Base-by-base conservation (phyloP, 64 coral and sea anemone species). In the Trachythela sp. region DNA sequence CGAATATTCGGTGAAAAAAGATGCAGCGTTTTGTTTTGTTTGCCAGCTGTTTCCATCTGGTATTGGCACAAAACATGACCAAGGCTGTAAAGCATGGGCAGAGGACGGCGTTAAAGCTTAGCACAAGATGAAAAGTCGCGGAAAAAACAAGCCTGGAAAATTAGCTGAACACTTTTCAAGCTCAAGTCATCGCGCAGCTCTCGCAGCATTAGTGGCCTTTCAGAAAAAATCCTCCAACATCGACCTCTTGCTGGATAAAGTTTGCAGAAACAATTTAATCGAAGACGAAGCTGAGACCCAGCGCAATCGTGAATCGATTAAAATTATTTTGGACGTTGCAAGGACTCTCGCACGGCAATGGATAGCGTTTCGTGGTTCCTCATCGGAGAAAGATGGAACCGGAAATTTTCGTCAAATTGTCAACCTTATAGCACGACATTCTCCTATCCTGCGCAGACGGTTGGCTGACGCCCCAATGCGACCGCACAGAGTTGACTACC, bases 21-120 rank as follows among this genome's bases (percentile, higher is more conserved):
- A 77, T 77, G 71, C 71, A 77, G 71, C 31, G 30, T 77, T 27
- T 77, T 77, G 71, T 27, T 77, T 77, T 77, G 71, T 77, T 77
- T 77, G 71, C 31, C 71, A 77, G 71, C 71, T 77, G 1, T 27
- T 77, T 77, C 71, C 71, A 77, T 77, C n/a, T 77, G 71, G 71
- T 18, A 77, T 35, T 77, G 71, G 71, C n/a, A 27, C 31, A 77
- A 77, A 77, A 77, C 71, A 77, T 77, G 71, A 77, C 24, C 71
- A 77, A 18, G 71, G 71, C 71, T 77, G 31, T 77, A 77, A 77
- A 35, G 71, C 71, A 77, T 77, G 71, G 71, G 71, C 31, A 77
- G 71, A 10, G 36, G 71, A 77, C 2, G 71, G 71, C 31, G 31
- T 77, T 39, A 77, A 18, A 35, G 31, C 71, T 77, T 77, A n/a